Evolutionary conservation across 2,888 invertebrate genomes (phyloP), one percentile per base, ranked within the genome.

Genomic region (Synergus itoensis): DNA sequence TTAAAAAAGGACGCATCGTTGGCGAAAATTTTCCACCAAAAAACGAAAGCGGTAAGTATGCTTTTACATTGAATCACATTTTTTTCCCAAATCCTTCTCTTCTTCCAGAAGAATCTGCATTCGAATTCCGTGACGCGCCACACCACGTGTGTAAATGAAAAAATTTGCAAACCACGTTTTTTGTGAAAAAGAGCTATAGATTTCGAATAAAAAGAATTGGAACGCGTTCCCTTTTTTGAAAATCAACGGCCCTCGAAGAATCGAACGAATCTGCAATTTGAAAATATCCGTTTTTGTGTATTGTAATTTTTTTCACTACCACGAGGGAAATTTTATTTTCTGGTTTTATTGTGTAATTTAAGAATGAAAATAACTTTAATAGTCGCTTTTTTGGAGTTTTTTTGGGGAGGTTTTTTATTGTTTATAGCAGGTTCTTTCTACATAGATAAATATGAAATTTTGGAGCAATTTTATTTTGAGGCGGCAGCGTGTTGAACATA

Each of bases 1-100:
- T 90, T 93, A 80, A 94, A 93, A 84, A 93, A 94, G 84, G 95
- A 96, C 88, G 95, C 95, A 90, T 93, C 94, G 8, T 88, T 96
- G 45, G 96, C 96, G 0, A 93, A 94, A 87, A 93, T 95, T 76
- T 96, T 95, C 89, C 94, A 95, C 88, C 94, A 95, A 87, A 96
- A 95, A 92, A 94, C 95, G 1, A 96, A 96, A 90, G 95, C 96
- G 93, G 96, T 96, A 94, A 95, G 96, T 94, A 82, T 65, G 9
- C n/a, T 76, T 76, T 73, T 78, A 21, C 18, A 21, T 76, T 65
- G 21, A n/a, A 28, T 63, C 57, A 48, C 28, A 48, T 60, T 63
- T 48, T 48, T 53, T 75, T 16, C 0, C 14, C 1, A 21, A 76
- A 18, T 53, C 81, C 69, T 65, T 67, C 77, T 63, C 67, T 77